Base-by-base conservation (phyloP, 2,888 invertebrate genomes). In the Caenorhabditis sinica region DNA sequence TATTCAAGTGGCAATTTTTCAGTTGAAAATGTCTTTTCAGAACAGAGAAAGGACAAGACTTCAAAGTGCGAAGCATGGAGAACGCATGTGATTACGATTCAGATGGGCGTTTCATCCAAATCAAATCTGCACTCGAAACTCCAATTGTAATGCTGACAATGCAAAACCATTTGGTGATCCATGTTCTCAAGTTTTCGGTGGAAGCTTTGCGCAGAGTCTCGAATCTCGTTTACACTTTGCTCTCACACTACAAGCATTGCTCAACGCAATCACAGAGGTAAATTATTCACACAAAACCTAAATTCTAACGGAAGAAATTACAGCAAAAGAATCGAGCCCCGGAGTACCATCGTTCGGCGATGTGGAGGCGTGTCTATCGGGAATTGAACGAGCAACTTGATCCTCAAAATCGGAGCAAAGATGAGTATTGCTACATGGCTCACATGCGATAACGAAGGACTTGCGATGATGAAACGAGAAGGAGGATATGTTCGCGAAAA, bases 371-470 rank as follows among this genome's bases (percentile, higher is more conserved):
- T n/a, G 79, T 82, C 4, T 82, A 82, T 49, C 49, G 82, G 20
- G 82, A 82, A 51, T 66, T 85, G 60, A 77, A 63, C 23, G 85
- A 85, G 25, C 81, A 85, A 33, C 40, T 85, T 13, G 85, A 85
- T 63, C 15, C 43, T 11, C 76, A 76, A 66, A n/a, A 79, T 66
- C 28, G 77, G 85, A 3, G 85, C 81, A 13, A 85, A 85, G 49
- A 82, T 82, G 82, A 80, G 80, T 17, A 28, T 85, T 5, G 56
- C 73, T 23, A 85, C 85, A 6, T 85, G 85, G 85, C 30, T 85
- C n/a, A 71, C 68, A 36, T 73, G 79, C 0, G 85, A 85, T 40
- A 36, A 56, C 11, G 82, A 85, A 5, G 82, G 85, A 9, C 51
- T 85, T 6, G 17, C 15, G 6, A 71, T 71, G 74, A 49, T 85